phyloP scores from a whole-genome alignment of 1,140 invertebrate species.

The Drusus annulatus region DNA sequence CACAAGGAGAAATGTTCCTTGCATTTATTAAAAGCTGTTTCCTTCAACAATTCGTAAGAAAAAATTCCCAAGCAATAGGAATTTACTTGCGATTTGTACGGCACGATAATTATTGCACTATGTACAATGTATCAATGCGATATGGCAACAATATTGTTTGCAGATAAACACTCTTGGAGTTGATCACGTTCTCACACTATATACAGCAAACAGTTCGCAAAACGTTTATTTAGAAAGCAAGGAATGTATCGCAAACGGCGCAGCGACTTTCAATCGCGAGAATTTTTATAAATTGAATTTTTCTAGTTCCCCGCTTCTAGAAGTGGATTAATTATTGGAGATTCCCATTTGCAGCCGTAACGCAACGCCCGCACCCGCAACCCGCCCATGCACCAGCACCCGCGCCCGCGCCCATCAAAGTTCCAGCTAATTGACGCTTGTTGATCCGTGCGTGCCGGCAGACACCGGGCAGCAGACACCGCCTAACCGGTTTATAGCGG shows the following conservation, averaged over 20 bases:
- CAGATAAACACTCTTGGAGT: too few species aligned
- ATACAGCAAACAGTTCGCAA: background rate
- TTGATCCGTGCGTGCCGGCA: slow-evolving; percentile 3
- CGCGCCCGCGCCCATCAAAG: too few species aligned
- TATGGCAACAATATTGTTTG: background rate
- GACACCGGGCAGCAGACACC: background rate
- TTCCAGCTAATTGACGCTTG: slow-evolving; percentile 1
- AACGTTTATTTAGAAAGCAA: background rate
- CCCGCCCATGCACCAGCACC: too few species aligned
- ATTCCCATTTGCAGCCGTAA: background rate
- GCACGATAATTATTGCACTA: too few species aligned
- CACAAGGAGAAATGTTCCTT: background rate
- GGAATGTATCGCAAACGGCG: background rate
- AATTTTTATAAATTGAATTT: background rate
- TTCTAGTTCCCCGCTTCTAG: background rate
- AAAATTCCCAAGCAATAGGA: background rate
- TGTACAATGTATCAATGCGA: background rate
- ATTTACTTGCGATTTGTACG: background rate
- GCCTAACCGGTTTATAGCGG: slow-evolving; percentile 10
- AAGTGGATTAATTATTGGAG: slow-evolving; percentile 20
- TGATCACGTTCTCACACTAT: too few species aligned
- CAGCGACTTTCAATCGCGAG: background rate
- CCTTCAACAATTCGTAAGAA: background rate
- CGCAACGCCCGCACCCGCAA: background rate
- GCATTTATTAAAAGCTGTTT: slow-evolving; percentile 9